Evolutionary conservation across 2,888 invertebrate species (phyloP).

Genomic region (Gandaritis pyraliata): DNA sequence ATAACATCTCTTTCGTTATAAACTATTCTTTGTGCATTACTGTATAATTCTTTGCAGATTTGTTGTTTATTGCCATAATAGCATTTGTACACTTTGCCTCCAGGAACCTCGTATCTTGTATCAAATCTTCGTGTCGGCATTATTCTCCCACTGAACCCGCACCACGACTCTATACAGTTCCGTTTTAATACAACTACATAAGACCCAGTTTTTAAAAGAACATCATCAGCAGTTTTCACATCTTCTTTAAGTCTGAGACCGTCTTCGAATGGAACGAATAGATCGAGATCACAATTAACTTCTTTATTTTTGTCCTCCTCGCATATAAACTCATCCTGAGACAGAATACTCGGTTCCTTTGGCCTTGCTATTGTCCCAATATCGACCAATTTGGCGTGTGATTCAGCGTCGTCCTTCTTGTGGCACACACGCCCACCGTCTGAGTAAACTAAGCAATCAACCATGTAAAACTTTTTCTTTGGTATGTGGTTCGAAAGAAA

Average conservation of each 20-base stretch:
- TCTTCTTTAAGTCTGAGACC: constrained; percentile 58
- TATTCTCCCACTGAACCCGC: constrained; percentile 63
- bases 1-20: constrained; percentile 53
- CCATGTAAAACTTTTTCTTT: constrained; percentile 64
- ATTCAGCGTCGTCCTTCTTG: constrained; percentile 58
- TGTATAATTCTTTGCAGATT: constrained; percentile 62
- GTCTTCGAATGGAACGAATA: constrained; percentile 58
- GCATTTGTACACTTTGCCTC: constrained; percentile 68
- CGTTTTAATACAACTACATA: constrained; percentile 56
- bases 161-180: constrained; percentile 62
- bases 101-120: constrained; percentile 56
- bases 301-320: constrained; percentile 57
- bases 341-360: constrained; percentile 60
- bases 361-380: constrained; percentile 65
- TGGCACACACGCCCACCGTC: constrained; percentile 70
- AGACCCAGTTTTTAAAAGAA: constrained; percentile 63
- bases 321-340: constrained; percentile 74
- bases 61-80: constrained; percentile 72
- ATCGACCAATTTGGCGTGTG: constrained; percentile 64
- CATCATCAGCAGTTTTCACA: constrained; percentile 50
- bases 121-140: constrained; percentile 47
- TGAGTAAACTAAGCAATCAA: constrained; percentile 71
- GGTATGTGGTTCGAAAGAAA: constrained; percentile 63
- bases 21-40: constrained; percentile 33
- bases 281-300: constrained; percentile 67